Percentiles rank a stretch among this genome's conserved stretches.
phyloP scores from a whole-genome alignment of 2,888 invertebrate genomes.

The Lycophotia porphyrea region DNA sequence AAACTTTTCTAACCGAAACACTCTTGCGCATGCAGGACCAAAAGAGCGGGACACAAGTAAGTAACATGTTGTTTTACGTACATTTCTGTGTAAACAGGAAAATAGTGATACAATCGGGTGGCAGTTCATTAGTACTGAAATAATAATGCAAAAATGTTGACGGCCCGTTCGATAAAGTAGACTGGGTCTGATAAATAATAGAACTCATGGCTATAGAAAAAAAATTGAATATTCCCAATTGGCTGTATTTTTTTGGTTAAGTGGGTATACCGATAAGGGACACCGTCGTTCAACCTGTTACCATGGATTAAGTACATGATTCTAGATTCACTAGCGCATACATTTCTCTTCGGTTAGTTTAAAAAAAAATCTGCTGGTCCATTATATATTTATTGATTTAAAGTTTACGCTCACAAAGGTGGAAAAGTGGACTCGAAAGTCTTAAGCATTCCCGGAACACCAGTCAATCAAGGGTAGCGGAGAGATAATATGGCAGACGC shows the following conservation, averaged over 20 bases:
- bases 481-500: too few relatives aligned
- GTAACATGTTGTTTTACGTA: conserved; percentile 76
- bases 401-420: too few relatives aligned
- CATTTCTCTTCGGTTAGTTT: too few relatives aligned
- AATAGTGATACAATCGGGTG: conserved; percentile 39
- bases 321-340: too few relatives aligned
- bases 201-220: neutral
- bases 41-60: conserved; percentile 95
- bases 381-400: too few relatives aligned
- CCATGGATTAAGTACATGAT: too few relatives aligned
- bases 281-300: neutral
- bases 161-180: conserved; percentile 40
- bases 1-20: conserved; percentile 44
- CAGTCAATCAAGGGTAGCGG: too few relatives aligned
- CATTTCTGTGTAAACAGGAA: conserved; percentile 57
- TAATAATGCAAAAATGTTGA: conserved; percentile 24
- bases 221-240: too few relatives aligned
- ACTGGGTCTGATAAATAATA: neutral
- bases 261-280: neutral
- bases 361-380: too few relatives aligned
- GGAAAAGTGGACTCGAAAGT: too few relatives aligned
- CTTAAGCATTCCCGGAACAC: too few relatives aligned
- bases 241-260: too few relatives aligned
- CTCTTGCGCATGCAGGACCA: conserved; percentile 91
- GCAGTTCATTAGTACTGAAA: conserved; percentile 48